These are phyloP conservation scores for Bellardia bayeri DNA, from an alignment of 2,888 invertebrate species.

Conservation along the genomic window DNA sequence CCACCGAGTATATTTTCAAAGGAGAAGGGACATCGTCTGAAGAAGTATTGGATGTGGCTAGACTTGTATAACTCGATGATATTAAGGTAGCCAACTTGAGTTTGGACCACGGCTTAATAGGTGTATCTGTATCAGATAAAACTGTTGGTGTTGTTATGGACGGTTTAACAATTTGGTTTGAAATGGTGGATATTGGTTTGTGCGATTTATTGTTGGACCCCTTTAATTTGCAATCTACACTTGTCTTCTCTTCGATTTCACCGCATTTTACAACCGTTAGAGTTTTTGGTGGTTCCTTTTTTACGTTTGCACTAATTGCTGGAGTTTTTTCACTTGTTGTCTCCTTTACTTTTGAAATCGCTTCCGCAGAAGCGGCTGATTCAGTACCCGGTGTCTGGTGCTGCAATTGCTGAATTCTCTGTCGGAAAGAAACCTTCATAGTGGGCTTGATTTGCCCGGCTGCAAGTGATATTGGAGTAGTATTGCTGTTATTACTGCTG, in stretches of 20 bases:
- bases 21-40: conserved; percentile 79
- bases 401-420: conserved; percentile 86
- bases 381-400: conserved; percentile 82
- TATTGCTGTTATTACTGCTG: conserved; percentile 49
- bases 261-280: conserved; percentile 75
- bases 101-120: conserved; percentile 89
- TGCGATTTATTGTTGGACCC: conserved; percentile 79
- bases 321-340: conserved; percentile 20
- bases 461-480: conserved; percentile 70
- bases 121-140: conserved; percentile 81
- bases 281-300: conserved; percentile 80
- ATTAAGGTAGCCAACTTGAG: conserved; percentile 88
- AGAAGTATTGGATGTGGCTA: conserved; percentile 79
- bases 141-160: conserved; percentile 72
- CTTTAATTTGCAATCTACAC: conserved; percentile 70
- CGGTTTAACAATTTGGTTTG: conserved; percentile 78
- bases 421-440: conserved; percentile 87
- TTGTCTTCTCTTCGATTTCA: conserved; percentile 75
- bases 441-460: conserved; percentile 79
- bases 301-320: conserved; percentile 84
- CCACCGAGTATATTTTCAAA: conserved; percentile 79
- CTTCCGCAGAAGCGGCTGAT: conserved; percentile 11
- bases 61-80: conserved; percentile 83
- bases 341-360: neutral
- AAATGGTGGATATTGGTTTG: conserved; percentile 79